Evolutionary conservation across 2,888 invertebrate genomes (phyloP).

Genomic region (Idaea dimidiata): DNA sequence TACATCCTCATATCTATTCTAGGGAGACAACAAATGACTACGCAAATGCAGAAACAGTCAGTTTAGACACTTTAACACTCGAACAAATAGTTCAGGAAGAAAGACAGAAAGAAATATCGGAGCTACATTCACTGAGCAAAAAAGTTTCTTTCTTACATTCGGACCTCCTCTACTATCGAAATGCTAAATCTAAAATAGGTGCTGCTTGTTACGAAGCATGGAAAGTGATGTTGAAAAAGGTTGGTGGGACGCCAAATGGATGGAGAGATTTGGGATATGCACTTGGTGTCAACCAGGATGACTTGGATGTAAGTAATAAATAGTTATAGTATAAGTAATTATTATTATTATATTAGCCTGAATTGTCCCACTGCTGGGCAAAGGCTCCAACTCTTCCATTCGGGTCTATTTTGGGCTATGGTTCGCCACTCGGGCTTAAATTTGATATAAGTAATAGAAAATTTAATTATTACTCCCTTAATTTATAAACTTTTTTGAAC

Average conservation of each 20-base stretch:
- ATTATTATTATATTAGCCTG: too few species aligned
- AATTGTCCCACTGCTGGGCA: too few species aligned
- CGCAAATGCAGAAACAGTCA: conserved; percentile 60
- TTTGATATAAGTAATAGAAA: conserved; percentile 59
- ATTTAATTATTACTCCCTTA: conserved; percentile 1
- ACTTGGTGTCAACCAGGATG: conserved; percentile 58
- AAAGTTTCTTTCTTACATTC: conserved; percentile 66
- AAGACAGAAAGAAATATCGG: conserved; percentile 56
- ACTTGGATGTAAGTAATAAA: conserved; percentile 63
- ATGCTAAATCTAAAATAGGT: conserved; percentile 61
- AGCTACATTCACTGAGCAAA: conserved; percentile 56
- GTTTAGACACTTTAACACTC: conserved; percentile 63
- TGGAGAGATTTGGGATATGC: conserved; percentile 67
- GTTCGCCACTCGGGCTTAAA: too few species aligned
- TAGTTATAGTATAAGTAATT: too few species aligned
- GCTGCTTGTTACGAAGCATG: conserved; percentile 63
- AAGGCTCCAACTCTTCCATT: too few species aligned
- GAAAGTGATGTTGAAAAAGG: conserved; percentile 60
- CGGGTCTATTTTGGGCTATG: too few species aligned
- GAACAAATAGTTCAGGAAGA: conserved; percentile 59
- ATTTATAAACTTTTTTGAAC: conserved; percentile 3
- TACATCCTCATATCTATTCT: conserved; percentile 28
- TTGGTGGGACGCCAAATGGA: conserved; percentile 69
- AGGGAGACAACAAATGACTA: conserved; percentile 55
- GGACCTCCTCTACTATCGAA: conserved; percentile 65